Evolutionary conservation across 92 coral and sea anemone species (phyloP), one percentile per base, ranked within the genome.

Genomic region (Epizoanthus ramosus): DNA sequence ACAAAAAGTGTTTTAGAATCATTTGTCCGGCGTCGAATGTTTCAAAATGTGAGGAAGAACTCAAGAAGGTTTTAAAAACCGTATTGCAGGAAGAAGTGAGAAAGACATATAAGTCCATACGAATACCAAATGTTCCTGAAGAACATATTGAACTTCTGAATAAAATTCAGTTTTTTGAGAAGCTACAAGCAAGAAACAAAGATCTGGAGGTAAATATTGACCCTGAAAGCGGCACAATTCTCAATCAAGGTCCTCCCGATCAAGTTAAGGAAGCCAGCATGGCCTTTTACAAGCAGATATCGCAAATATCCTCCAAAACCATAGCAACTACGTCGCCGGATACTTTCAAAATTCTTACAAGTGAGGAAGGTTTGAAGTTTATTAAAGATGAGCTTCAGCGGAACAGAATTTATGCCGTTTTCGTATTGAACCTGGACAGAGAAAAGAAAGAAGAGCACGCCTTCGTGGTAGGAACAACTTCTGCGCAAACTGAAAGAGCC

Each of bases 211-310:
- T 92, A 19, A 63, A 61, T 9, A n/a, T 90, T 7, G 91, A 90
- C 53, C 68, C 66, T 23, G 91, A 92, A 58, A 86, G 57, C 1
- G 86, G 88, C 37, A 86, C 71, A 59, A 79, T 92, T 25, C 88
- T 57, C 21, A 81, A 92, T 21, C 85, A 88, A 56, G 93, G 98
- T 15, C 98, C 96, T 14, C 93, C 88, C 43, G 84, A 85, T 68
- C 94, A 94, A 66, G 84, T 75, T 58, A 65, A 56, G 6, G 89
- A 90, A 23, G 94, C 96, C 9, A 85, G 64, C 14, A 84, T 92
- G 67, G 70, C 85, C 47, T 79, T 87, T 61, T 84, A 85, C 57
- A 88, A 87, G 54, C 80, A 79, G 25, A 72, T 86, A 25, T 52
- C 63, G 19, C 74, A 79, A 47, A 86, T 92, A 79, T 79, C 89